A percentile compares a stretch with the other conserved stretches of the same genome.
phyloP scores from a whole-genome alignment of 1,140 invertebrate genomes.

The Ceratitis capitata region DNA sequence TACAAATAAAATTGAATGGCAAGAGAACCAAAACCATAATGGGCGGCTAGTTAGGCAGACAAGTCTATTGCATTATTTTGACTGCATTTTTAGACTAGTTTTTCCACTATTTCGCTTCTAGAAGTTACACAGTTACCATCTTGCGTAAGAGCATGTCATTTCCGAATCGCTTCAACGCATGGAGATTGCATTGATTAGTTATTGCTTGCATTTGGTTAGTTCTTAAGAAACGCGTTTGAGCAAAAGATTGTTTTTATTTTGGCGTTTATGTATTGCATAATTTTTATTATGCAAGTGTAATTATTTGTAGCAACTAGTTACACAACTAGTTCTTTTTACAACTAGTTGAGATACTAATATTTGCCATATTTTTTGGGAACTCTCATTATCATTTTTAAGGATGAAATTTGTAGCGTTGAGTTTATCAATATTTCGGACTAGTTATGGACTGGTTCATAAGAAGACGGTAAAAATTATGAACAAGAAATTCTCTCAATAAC shows the following conservation, averaged over 20 bases:
- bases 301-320: background rate
- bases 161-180: background rate
- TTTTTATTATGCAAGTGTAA: background rate
- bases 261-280: background rate
- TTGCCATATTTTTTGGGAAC: background rate
- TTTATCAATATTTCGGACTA: background rate
- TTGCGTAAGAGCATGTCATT: background rate
- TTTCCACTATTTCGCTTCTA: background rate
- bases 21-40: background rate
- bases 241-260: background rate
- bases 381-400: background rate
- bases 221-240: conserved; percentile 8
- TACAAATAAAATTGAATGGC: too few relatives aligned
- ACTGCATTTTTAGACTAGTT: background rate
- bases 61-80: background rate
- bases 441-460: background rate
- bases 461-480: too few relatives aligned
- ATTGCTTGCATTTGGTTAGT: background rate
- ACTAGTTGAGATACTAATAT: background rate
- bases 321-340: background rate
- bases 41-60: background rate
- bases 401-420: too few relatives aligned
- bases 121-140: too few relatives aligned
- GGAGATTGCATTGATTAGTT: background rate
- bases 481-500: too few relatives aligned